phyloP scores from a whole-genome alignment of 2,797 vertebrate genomes.

The Ptychadena robeensis region DNA sequence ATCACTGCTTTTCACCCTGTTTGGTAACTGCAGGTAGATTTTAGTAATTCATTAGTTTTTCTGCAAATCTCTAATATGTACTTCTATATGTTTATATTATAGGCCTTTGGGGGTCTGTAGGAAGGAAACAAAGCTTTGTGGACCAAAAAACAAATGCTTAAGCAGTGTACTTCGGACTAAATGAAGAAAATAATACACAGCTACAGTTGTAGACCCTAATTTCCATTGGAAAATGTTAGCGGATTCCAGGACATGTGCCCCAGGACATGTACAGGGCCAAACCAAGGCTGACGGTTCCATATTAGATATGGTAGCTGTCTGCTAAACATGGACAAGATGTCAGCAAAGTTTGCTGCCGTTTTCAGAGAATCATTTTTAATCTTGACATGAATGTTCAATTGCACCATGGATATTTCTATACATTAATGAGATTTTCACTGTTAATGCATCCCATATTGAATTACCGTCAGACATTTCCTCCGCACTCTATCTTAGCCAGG shows the following conservation, averaged over 20 bases:
- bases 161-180: constrained; percentile 15
- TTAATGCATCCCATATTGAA: background rate
- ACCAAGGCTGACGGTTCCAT: constrained; percentile 26
- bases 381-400: background rate
- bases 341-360: background rate
- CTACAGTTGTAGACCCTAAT: background rate
- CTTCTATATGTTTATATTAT: too few species aligned
- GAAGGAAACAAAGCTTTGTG: background rate
- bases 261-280: constrained; percentile 31
- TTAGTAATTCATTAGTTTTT: too few species aligned
- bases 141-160: background rate
- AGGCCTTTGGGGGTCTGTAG: background rate
- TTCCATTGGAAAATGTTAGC: constrained; percentile 14
- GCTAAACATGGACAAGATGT: constrained; percentile 49
- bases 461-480: background rate
- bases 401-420: background rate
- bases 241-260: constrained; percentile 32
- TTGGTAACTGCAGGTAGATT: too few species aligned
- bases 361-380: background rate
- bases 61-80: too few species aligned
- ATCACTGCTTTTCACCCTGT: too few species aligned
- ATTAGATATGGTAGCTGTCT: constrained; percentile 41
- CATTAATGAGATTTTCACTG: background rate
- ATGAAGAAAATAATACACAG: constrained; percentile 20
- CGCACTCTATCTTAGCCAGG: background rate